A percentile compares a stretch with the other conserved stretches of the same genome.
Conservation (phyloP, 1,140 invertebrate genomes). For the Riptortus pedestris region DNA sequence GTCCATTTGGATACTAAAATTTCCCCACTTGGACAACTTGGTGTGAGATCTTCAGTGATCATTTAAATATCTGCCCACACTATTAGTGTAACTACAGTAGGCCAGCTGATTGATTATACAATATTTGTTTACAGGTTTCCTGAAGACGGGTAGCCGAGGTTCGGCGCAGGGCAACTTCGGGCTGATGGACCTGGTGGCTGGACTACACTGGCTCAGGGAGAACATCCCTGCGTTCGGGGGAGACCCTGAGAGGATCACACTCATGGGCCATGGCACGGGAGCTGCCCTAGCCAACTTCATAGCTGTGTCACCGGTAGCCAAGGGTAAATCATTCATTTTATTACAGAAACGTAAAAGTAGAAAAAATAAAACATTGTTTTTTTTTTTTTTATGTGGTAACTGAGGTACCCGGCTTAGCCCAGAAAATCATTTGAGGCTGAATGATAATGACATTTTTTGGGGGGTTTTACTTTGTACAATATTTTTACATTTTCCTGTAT, state of each 20-base stretch:
- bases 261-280: conserved; percentile 88
- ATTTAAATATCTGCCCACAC: too few species aligned
- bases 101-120: too few species aligned
- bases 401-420: too few species aligned
- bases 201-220: conserved; percentile 81
- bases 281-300: conserved; percentile 88
- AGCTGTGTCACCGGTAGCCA: conserved; percentile 83
- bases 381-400: too few species aligned
- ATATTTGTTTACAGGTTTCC: conserved; percentile 58
- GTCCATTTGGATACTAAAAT: too few species aligned
- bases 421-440: too few species aligned
- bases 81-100: too few species aligned
- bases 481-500: too few species aligned
- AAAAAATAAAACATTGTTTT: conserved; percentile 7
- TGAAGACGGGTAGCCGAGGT: conserved; percentile 74
- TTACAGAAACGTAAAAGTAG: not conserved
- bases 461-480: too few species aligned
- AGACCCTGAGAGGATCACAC: conserved; percentile 74
- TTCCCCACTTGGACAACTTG: too few species aligned
- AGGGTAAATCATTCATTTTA: conserved; percentile 51
- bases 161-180: conserved; percentile 88
- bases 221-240: conserved; percentile 84
- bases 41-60: too few species aligned
- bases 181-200: conserved; percentile 87
- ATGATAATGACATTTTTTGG: too few species aligned